A percentile compares a stretch with the other conserved stretches of the same genome.
These are phyloP conservation scores for Sisor rabdophorus DNA, from an alignment of 2,113 vertebrate genomes.

Conservation along the genomic window DNA sequence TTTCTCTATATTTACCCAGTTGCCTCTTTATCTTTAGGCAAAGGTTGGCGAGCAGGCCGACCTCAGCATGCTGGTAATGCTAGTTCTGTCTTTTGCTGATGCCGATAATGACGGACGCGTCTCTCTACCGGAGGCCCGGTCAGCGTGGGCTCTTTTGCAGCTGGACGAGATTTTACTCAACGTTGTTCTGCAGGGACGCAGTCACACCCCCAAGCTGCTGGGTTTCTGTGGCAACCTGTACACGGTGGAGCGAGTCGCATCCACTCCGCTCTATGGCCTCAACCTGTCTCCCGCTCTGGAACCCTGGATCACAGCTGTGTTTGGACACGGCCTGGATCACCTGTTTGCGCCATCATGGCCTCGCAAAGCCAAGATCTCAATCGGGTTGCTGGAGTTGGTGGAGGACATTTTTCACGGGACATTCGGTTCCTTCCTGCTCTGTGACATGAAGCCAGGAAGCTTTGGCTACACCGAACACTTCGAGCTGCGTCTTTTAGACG, in stretches of 20 bases:
- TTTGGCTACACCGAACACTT: conserved; percentile 92
- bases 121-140: conserved; percentile 92
- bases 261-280: conserved; percentile 88
- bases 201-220: conserved; percentile 88
- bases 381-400: conserved; percentile 92
- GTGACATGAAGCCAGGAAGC: conserved; percentile 81
- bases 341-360: conserved; percentile 96
- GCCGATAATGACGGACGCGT: conserved; percentile 89
- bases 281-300: conserved; percentile 87
- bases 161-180: conserved; percentile 92
- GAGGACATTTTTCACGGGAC: conserved; percentile 96
- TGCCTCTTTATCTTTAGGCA: conserved; percentile 60
- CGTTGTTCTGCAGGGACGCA: conserved; percentile 87
- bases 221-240: conserved; percentile 97
- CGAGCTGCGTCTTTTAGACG: conserved; percentile 90
- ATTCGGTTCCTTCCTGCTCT: conserved; percentile 96
- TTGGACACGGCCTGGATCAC: conserved; percentile 88
- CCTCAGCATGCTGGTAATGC: conserved; percentile 80
- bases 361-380: conserved; percentile 93
- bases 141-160: conserved; percentile 92
- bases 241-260: conserved; percentile 85
- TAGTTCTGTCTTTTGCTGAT: conserved; percentile 85
- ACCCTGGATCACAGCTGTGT: conserved; percentile 81
- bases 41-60: conserved; percentile 92
- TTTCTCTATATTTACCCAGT: neutral